A percentile compares a stretch with the other conserved stretches of the same genome.
Evolutionary conservation across 1,140 invertebrate genomes (phyloP).

Genomic region (Drosophila paulistorum): DNA sequence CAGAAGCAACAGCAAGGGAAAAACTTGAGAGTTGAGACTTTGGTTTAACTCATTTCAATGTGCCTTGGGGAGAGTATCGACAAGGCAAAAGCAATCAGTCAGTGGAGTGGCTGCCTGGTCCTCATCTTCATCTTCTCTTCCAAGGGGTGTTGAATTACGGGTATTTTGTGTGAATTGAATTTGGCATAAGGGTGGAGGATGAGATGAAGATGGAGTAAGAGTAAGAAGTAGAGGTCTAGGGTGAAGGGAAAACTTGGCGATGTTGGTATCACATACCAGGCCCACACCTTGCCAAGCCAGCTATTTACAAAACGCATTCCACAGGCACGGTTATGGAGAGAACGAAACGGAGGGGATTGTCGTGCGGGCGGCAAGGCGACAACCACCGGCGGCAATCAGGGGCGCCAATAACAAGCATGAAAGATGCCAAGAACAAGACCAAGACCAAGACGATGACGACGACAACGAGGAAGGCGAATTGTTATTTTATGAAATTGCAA

Average conservation of each 20-base stretch:
- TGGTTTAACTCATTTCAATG: constrained; percentile 76
- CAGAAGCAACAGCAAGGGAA: constrained; percentile 14
- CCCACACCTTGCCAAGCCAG: constrained; percentile 66
- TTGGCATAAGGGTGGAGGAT: constrained; percentile 51
- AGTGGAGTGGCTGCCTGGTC: constrained; percentile 59
- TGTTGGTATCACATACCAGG: constrained; percentile 40
- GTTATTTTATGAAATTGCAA: constrained; percentile 81
- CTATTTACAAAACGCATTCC: constrained; percentile 79
- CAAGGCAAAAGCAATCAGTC: constrained; percentile 72
- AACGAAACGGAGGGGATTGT: not conserved
- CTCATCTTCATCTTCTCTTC: constrained; percentile 41
- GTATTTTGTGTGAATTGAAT: constrained; percentile 81
- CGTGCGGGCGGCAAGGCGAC: constrained; percentile 49
- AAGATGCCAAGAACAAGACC: constrained; percentile 44
- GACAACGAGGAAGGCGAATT: constrained; percentile 46
- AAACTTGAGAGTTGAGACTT: constrained; percentile 28
- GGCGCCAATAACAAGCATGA: constrained; percentile 61
- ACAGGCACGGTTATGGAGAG: constrained; percentile 28
- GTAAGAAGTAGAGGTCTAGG: not conserved
- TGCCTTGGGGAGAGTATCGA: constrained; percentile 59
- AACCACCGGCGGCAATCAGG: constrained; percentile 70
- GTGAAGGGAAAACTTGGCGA: constrained; percentile 22
- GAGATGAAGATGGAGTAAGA: not conserved
- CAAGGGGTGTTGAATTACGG: constrained; percentile 77
- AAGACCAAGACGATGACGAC: constrained; percentile 11